These are phyloP conservation scores for Phyllopteryx taeniolatus DNA, from an alignment of 2,113 vertebrate species.

Conservation along the genomic window DNA sequence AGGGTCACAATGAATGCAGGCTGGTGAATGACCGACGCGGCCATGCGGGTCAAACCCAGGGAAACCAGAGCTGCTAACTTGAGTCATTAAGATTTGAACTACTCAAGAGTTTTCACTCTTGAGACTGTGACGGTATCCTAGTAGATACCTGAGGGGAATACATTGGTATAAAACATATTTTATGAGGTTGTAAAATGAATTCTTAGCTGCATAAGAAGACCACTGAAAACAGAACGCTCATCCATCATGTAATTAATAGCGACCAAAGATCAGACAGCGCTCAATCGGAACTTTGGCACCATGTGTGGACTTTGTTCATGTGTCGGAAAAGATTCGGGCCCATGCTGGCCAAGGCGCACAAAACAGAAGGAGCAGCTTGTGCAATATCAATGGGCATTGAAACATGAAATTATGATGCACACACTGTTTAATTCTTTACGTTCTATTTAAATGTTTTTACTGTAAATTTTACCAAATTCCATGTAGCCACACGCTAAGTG, in stretches of 20 bases:
- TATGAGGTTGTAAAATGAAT: background rate
- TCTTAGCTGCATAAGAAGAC: background rate
- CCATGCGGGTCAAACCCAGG: background rate
- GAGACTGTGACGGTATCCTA: background rate
- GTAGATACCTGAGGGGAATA: background rate
- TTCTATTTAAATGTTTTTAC: too few relatives aligned
- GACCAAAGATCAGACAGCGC: background rate
- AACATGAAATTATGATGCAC: too few relatives aligned
- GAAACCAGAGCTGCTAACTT: slow-evolving; percentile 2
- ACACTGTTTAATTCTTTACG: too few relatives aligned
- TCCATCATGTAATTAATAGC: background rate
- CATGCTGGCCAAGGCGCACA: too few relatives aligned
- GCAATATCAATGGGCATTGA: too few relatives aligned
- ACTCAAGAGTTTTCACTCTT: background rate
- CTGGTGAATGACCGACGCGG: background rate
- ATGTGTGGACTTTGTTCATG: background rate
- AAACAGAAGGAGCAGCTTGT: too few relatives aligned
- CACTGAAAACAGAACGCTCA: background rate
- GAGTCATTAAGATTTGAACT: background rate
- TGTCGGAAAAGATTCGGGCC: background rate
- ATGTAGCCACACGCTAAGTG: too few relatives aligned
- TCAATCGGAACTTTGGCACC: background rate
- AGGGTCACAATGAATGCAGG: background rate
- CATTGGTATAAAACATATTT: background rate
- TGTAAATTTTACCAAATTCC: too few relatives aligned